Conservation (phyloP, 2,797 vertebrate genomes). For the Poecilia wingei region DNA sequence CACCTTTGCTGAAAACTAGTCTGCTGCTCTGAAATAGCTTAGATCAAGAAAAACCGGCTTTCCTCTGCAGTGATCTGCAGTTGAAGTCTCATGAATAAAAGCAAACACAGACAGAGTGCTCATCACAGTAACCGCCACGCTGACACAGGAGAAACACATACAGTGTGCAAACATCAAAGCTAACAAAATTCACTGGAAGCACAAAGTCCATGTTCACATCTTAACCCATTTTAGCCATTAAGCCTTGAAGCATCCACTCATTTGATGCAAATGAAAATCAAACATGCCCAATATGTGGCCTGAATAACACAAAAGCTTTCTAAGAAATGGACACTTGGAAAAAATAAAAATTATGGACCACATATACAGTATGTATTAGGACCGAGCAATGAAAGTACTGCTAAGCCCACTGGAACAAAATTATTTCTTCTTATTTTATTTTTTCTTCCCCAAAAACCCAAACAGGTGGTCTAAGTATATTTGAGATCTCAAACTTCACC, state of each 20-base stretch:
- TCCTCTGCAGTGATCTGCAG: background rate
- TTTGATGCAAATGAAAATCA: background rate
- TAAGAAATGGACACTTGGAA: background rate
- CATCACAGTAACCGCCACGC: background rate
- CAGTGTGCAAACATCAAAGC: background rate
- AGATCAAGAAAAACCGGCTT: background rate
- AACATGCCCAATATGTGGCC: background rate
- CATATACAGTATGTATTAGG: background rate
- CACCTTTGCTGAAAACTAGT: background rate
- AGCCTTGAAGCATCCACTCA: background rate
- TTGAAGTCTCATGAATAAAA: background rate
- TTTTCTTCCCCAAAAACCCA: too few species aligned
- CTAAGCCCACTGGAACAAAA: too few species aligned
- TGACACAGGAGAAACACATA: background rate
- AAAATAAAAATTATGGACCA: background rate
- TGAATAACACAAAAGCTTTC: background rate
- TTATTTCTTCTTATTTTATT: too few species aligned
- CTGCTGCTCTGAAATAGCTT: background rate
- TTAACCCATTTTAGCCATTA: slow-evolving; percentile 32
- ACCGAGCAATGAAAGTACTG: too few species aligned
- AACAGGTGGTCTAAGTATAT: too few species aligned
- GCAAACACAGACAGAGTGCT: background rate
- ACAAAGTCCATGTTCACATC: slow-evolving; percentile 30
- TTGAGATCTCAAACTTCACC: too few species aligned
- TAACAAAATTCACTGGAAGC: background rate